Conservation (phyloP, 2,797 vertebrate species). For the Bovichtus variegatus region DNA sequence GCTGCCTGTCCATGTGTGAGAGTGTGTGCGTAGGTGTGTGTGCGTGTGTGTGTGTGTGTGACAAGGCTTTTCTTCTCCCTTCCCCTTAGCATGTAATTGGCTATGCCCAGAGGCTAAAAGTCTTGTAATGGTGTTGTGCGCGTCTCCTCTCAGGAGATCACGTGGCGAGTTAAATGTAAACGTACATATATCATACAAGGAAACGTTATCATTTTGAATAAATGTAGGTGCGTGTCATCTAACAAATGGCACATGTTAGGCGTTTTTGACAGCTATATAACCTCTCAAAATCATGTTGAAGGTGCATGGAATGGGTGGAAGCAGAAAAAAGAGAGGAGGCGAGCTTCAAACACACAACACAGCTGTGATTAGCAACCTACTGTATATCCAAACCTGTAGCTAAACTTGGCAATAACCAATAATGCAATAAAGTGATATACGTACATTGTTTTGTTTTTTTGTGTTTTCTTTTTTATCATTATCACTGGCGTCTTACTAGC, state of each 20-base stretch:
- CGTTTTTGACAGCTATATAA: slow-evolving; percentile 9
- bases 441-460: background rate
- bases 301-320: slow-evolving; percentile 16
- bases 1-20: slow-evolving; percentile 32
- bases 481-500: slow-evolving; percentile 16
- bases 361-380: background rate
- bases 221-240: slow-evolving; percentile 1
- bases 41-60: slow-evolving; percentile 38
- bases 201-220: slow-evolving; percentile 23
- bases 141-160: slow-evolving; percentile 15
- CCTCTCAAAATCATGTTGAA: slow-evolving; percentile 6
- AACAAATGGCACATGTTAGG: slow-evolving; percentile 6
- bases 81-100: slow-evolving; percentile 54
- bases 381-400: slow-evolving; percentile 3
- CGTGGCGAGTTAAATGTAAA: slow-evolving; percentile 21
- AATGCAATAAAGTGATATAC: slow-evolving; percentile 22
- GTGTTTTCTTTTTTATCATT: slow-evolving; percentile 18
- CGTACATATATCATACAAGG: slow-evolving; percentile 24
- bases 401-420: slow-evolving; percentile 17
- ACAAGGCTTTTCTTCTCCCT: slow-evolving; percentile 33
- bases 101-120: slow-evolving; percentile 39
- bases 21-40: slow-evolving; percentile 38
- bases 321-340: slow-evolving; percentile 1
- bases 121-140: slow-evolving; percentile 28
- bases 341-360: slow-evolving; percentile 20